Evolutionary conservation across 2,888 invertebrate species (phyloP).

Genomic region (Acanthosoma haemorrhoidale): DNA sequence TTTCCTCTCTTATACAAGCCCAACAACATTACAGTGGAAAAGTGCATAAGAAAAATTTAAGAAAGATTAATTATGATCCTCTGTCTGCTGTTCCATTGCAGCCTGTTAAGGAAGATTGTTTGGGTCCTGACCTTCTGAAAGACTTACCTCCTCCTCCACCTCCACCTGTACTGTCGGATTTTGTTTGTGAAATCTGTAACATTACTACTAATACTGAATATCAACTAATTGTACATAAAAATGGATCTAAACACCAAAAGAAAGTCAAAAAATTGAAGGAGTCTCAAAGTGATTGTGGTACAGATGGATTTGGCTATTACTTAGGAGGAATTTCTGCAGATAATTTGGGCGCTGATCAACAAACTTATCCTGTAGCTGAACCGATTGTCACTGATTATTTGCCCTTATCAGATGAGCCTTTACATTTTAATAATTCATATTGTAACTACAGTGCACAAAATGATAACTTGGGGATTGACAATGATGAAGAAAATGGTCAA

Average conservation of each 20-base stretch:
- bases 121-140: background rate
- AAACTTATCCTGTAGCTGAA: background rate
- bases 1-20: background rate
- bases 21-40: constrained; percentile 21
- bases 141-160: constrained; percentile 19
- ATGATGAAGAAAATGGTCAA: background rate
- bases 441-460: background rate
- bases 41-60: constrained; percentile 20
- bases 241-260: constrained; percentile 19
- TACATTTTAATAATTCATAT: constrained; percentile 1
- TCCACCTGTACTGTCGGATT: constrained; percentile 21
- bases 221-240: constrained; percentile 13
- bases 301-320: background rate
- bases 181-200: constrained; percentile 13
- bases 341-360: background rate
- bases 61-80: constrained; percentile 4
- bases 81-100: background rate
- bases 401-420: background rate
- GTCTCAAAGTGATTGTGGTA: background rate
- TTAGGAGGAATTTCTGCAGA: background rate
- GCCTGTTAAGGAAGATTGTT: background rate
- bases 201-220: constrained; percentile 17
- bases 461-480: background rate
- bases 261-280: constrained; percentile 8
- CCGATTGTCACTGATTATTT: constrained; percentile 5